Percentiles rank a stretch among this genome's conserved stretches.
phyloP scores from a whole-genome alignment of 2,797 vertebrate species.

The Sebastes nivosus region DNA sequence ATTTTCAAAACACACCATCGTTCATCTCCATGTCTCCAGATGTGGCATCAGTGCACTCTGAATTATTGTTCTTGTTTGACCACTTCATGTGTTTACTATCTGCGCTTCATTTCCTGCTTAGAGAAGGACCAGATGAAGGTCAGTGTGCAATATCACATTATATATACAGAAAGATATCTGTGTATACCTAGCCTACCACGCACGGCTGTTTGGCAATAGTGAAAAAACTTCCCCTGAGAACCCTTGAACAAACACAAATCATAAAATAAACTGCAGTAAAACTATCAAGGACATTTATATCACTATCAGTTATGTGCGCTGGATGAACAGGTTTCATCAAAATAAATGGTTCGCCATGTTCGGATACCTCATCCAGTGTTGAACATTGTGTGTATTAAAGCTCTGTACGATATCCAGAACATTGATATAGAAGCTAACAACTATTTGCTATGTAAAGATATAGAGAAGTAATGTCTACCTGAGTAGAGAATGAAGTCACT shows the following conservation, averaged over 20 bases:
- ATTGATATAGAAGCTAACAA: too few species aligned
- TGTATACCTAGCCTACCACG: not conserved
- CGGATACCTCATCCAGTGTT: not conserved
- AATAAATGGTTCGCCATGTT: not conserved
- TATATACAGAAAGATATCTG: not conserved
- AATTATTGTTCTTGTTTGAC: not conserved
- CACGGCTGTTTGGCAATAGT: too few species aligned
- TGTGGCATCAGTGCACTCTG: not conserved
- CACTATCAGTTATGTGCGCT: not conserved
- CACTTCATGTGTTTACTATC: not conserved
- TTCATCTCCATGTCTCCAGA: not conserved
- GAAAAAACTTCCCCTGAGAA: not conserved
- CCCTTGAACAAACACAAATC: not conserved
- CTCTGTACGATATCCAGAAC: too few species aligned
- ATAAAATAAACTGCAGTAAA: not conserved
- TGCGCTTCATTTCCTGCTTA: not conserved
- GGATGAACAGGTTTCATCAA: not conserved
- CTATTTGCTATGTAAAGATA: too few species aligned
- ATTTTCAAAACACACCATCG: not conserved
- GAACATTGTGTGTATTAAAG: too few species aligned
- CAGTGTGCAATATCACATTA: conserved; percentile 6
- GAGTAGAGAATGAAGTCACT: too few species aligned
- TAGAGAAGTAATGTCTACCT: too few species aligned
- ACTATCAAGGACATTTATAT: too few species aligned
- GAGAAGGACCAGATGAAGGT: not conserved